phyloP scores from a whole-genome alignment of 2,888 invertebrate genomes.

The Helobdella robusta region DNA sequence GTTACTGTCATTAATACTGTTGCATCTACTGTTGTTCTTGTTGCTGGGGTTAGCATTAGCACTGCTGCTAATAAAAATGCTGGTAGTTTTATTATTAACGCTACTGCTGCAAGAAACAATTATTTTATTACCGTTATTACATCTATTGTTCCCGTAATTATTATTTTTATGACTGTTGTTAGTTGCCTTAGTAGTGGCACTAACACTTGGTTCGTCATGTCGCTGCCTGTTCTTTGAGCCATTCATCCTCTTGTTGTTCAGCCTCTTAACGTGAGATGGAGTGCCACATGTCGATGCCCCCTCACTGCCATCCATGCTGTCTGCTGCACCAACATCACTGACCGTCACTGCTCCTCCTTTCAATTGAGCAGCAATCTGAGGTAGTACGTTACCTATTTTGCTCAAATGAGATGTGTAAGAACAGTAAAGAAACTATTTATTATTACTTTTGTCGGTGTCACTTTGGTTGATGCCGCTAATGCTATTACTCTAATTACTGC shows the following conservation, averaged over 20 bases:
- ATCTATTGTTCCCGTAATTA: neutral
- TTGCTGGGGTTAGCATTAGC: neutral
- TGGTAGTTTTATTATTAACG: neutral
- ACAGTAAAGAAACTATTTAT: no score
- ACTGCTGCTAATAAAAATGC: neutral
- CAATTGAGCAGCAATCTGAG: no score
- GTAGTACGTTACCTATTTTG: no score
- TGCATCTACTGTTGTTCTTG: neutral
- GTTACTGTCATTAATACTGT: conserved; percentile 2
- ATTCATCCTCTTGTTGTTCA: conserved; percentile 8
- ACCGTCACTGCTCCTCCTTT: no score
- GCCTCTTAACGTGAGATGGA: no score
- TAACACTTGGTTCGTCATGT: neutral
- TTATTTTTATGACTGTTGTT: neutral
- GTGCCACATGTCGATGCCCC: no score
- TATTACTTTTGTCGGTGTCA: no score
- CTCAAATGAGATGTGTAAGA: no score
- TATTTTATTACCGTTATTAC: neutral
- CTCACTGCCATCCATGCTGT: no score
- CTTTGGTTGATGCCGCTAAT: no score
- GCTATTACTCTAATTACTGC: no score
- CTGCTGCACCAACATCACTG: no score
- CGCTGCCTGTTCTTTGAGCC: neutral
- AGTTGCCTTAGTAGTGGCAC: neutral
- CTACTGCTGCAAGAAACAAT: neutral